Conservation (phyloP, 2,888 invertebrate genomes). For the Anthophora plumipes region DNA sequence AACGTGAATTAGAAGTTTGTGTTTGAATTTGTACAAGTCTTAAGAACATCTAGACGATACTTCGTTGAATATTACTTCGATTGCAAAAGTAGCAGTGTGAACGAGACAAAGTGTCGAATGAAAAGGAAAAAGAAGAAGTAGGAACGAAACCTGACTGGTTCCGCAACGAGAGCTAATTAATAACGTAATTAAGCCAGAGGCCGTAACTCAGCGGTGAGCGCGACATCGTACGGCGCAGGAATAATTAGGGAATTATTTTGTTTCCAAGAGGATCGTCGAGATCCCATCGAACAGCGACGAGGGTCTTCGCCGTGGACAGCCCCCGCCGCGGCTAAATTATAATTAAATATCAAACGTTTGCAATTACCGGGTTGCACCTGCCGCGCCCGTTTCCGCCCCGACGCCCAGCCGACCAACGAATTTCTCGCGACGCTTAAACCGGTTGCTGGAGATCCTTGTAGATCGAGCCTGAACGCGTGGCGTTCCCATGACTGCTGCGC, state of each 20-base stretch:
- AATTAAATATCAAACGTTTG: conserved; percentile 82
- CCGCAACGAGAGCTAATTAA: conserved; percentile 72
- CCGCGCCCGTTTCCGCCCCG: conserved; percentile 53
- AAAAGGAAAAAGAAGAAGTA: neutral
- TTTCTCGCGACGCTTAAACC: conserved; percentile 45
- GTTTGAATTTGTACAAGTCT: no score
- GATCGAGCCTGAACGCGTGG: no score
- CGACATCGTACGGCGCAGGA: conserved; percentile 62
- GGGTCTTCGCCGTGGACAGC: conserved; percentile 60
- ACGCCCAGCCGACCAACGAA: conserved; percentile 38
- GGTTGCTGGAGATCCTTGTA: conserved; percentile 22
- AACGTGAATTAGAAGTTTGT: no score
- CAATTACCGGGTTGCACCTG: conserved; percentile 78
- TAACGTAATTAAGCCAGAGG: conserved; percentile 74
- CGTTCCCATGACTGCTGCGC: neutral
- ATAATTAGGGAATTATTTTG: conserved; percentile 81
- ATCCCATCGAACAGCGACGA: conserved; percentile 70
- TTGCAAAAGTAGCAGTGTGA: neutral
- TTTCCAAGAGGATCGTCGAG: conserved; percentile 75
- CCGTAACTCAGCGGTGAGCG: conserved; percentile 70
- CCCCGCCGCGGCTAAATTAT: conserved; percentile 73
- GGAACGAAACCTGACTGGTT: conserved; percentile 3
- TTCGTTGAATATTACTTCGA: no score
- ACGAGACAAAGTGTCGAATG: neutral
- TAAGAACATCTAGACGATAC: no score